These are phyloP conservation scores for Crossocerus cetratus DNA, from an alignment of 2,888 invertebrate genomes.

Conservation along the genomic window DNA sequence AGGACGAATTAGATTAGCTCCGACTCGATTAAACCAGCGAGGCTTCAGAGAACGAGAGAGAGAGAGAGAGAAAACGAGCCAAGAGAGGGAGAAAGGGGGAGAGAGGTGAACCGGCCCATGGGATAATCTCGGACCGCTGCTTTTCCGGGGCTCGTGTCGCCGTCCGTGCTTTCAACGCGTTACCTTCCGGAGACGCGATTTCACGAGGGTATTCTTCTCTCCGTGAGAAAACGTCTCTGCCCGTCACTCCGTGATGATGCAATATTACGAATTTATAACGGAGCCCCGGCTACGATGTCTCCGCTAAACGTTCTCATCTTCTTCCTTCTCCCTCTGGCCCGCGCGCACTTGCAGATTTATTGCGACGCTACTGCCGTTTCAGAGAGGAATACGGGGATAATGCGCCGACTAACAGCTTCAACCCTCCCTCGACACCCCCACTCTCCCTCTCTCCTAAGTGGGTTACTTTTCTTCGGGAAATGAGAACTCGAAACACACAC, in stretches of 20 bases:
- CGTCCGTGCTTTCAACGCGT: conserved; percentile 29
- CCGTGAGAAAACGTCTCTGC: conserved; percentile 10
- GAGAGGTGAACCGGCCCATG: conserved; percentile 12
- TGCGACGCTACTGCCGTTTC: not conserved
- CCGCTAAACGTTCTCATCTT: too few relatives aligned
- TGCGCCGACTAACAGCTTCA: not conserved
- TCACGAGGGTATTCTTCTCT: conserved; percentile 11
- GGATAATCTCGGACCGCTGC: conserved; percentile 55
- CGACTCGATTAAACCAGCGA: conserved; percentile 62
- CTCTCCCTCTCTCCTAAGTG: too few relatives aligned
- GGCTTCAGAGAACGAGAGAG: conserved; percentile 35
- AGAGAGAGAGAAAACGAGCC: too few relatives aligned
- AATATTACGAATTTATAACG: not conserved
- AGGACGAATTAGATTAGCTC: conserved; percentile 62
- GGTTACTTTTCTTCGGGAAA: too few relatives aligned
- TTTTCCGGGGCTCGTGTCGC: conserved; percentile 33
- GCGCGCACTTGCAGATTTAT: not conserved
- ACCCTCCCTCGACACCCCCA: too few relatives aligned
- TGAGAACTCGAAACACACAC: too few relatives aligned
- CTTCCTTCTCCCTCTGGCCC: not conserved
- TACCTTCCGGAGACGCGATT: conserved; percentile 7
- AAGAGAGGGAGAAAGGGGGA: too few relatives aligned
- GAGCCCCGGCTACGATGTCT: not conserved
- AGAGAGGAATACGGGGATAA: not conserved
- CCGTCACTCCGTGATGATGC: conserved; percentile 1